A percentile compares a stretch with the other conserved stretches of the same genome.
These are phyloP conservation scores for Scaptomyza montana DNA, from an alignment of 1,140 invertebrate species.

Conservation along the genomic window DNA sequence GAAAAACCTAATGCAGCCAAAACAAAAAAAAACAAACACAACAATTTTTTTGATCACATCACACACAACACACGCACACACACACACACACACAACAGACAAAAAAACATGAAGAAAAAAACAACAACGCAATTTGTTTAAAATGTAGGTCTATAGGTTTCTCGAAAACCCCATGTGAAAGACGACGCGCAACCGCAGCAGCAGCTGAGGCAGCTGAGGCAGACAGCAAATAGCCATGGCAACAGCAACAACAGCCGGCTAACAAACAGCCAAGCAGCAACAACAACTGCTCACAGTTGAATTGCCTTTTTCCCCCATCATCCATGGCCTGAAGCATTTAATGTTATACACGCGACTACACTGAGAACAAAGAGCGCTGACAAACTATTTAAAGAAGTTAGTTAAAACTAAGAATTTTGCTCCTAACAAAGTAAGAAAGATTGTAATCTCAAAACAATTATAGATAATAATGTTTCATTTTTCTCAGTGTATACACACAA, in stretches of 20 bases:
- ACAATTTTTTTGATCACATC: constrained; percentile 70
- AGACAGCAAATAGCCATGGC: constrained; percentile 21
- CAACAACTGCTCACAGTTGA: constrained; percentile 12
- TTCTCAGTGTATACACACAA: too few species aligned
- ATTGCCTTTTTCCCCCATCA: constrained; percentile 56
- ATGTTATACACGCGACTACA: constrained; percentile 62
- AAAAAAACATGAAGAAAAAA: constrained; percentile 29
- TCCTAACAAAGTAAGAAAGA: too few species aligned
- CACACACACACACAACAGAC: constrained; percentile 25
- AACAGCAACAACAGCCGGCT: constrained; percentile 54
- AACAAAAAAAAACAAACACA: constrained; percentile 50
- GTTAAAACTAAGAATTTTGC: too few species aligned
- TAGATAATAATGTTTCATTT: too few species aligned
- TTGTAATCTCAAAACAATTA: too few species aligned
- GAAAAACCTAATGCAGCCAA: constrained; percentile 49
- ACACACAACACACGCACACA: constrained; percentile 33
- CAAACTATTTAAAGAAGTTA: too few species aligned
- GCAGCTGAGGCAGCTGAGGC: constrained; percentile 16
- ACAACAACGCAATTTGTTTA: constrained; percentile 79
- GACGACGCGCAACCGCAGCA: constrained; percentile 55
- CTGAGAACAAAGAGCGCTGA: constrained; percentile 18
- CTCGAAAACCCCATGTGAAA: constrained; percentile 73
- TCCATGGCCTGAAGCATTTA: constrained; percentile 50
- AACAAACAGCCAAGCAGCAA: constrained; percentile 27
- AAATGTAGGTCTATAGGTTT: constrained; percentile 83